A percentile compares a stretch with the other conserved stretches of the same genome.
Evolutionary conservation across 2,797 vertebrate genomes (phyloP).

Genomic region (Lepus oiostolus): DNA sequence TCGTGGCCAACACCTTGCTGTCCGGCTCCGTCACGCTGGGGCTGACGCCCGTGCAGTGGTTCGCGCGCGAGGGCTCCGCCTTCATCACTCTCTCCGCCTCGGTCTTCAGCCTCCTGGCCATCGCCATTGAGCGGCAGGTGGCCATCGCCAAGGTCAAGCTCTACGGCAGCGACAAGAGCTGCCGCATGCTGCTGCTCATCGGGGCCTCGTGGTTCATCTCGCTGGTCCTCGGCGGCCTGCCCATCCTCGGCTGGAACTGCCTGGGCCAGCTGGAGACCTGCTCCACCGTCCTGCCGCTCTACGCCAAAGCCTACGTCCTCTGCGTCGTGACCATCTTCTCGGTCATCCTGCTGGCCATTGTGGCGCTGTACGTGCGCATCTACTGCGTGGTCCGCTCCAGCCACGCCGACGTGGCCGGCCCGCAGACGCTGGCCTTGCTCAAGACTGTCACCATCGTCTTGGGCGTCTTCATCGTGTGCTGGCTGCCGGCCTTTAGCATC

Average conservation of each 20-base stretch:
- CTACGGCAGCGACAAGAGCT: conserved; percentile 94
- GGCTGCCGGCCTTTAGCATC: conserved; percentile 95
- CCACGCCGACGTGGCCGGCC: conserved; percentile 92
- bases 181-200: conserved; percentile 96
- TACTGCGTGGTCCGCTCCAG: conserved; percentile 97
- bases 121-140: conserved; percentile 96
- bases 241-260: conserved; percentile 98
- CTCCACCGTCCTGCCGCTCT: conserved; percentile 96
- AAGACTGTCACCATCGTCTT: conserved; percentile 98
- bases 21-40: conserved; percentile 92
- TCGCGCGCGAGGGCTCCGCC: conserved; percentile 95
- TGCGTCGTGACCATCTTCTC: conserved; percentile 96
- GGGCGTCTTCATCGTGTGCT: conserved; percentile 96
- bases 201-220: conserved; percentile 96
- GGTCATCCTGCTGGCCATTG: conserved; percentile 94
- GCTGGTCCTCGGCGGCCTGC: conserved; percentile 94
- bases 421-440: conserved; percentile 92
- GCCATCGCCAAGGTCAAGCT: conserved; percentile 97
- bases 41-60: conserved; percentile 95
- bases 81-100: conserved; percentile 97
- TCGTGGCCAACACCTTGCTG: conserved; percentile 95
- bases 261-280: conserved; percentile 91
- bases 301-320: conserved; percentile 95
- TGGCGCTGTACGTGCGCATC: conserved; percentile 95
- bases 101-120: conserved; percentile 96